These are phyloP conservation scores for Ivindomyrus marchei DNA, from an alignment of 2,113 vertebrate species.

Conservation along the genomic window DNA sequence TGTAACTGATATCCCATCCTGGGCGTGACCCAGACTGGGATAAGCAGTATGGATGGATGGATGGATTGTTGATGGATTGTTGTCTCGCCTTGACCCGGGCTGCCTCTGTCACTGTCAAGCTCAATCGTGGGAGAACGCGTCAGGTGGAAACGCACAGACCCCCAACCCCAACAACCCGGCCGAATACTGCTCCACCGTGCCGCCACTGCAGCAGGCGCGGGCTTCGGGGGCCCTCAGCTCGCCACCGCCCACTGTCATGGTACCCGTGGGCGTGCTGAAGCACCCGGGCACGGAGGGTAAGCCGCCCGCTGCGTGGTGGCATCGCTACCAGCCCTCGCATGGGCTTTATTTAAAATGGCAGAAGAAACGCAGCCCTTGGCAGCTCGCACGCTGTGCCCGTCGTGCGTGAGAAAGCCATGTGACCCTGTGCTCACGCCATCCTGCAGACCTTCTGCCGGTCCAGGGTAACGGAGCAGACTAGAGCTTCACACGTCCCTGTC, in stretches of 20 bases:
- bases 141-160: slow-evolving; percentile 77
- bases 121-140: slow-evolving; percentile 81
- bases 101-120: slow-evolving; percentile 45
- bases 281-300: slow-evolving; percentile 85
- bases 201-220: slow-evolving; percentile 95
- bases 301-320: background rate
- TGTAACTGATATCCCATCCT: background rate
- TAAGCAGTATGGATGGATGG: background rate
- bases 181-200: slow-evolving; percentile 98
- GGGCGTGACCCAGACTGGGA: background rate
- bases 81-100: background rate
- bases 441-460: background rate
- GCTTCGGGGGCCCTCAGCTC: slow-evolving; percentile 91
- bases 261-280: slow-evolving; percentile 94
- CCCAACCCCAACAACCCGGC: slow-evolving; percentile 98
- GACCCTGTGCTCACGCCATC: background rate
- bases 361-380: background rate
- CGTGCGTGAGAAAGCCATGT: background rate
- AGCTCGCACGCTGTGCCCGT: background rate
- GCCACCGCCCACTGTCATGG: slow-evolving; percentile 96
- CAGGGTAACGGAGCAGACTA: background rate
- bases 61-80: background rate
- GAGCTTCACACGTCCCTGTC: background rate
- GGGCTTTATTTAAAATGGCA: background rate
- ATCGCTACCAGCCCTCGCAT: background rate